phyloP scores from a whole-genome alignment of 2,888 invertebrate species.

The Electrophaes corylata region DNA sequence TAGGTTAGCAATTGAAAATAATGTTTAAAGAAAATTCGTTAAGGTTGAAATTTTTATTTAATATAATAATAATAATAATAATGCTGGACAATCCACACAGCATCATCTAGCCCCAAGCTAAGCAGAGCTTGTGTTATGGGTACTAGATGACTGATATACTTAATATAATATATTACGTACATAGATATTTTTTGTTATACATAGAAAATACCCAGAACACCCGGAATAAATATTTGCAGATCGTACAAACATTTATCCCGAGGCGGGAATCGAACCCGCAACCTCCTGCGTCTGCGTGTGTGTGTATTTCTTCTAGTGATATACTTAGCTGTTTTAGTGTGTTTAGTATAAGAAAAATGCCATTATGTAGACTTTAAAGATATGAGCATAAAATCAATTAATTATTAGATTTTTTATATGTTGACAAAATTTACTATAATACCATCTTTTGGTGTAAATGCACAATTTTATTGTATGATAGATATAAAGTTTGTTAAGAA shows the following conservation, averaged over 20 bases:
- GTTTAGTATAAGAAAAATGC: conserved; percentile 8
- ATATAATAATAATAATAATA: too few species aligned
- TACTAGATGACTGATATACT: too few species aligned
- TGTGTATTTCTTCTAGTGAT: background rate
- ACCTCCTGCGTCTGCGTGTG: too few species aligned
- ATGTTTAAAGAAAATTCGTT: background rate
- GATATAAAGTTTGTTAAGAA: background rate
- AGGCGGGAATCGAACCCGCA: too few species aligned
- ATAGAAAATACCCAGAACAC: too few species aligned
- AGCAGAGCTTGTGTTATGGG: too few species aligned
- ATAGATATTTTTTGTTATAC: too few species aligned
- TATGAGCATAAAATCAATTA: background rate
- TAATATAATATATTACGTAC: too few species aligned
- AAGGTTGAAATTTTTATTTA: conserved; percentile 3
- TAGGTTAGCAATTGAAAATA: background rate
- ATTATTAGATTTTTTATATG: background rate
- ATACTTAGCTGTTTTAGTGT: background rate
- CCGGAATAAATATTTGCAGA: too few species aligned
- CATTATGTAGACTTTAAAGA: background rate
- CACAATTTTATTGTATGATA: background rate
- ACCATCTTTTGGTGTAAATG: conserved; percentile 4
- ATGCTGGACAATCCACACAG: too few species aligned
- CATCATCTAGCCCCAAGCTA: too few species aligned
- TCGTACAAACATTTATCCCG: too few species aligned
- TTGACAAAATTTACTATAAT: background rate